phyloP scores from a whole-genome alignment of 1,140 invertebrate species.

The Drosophila yakuba region DNA sequence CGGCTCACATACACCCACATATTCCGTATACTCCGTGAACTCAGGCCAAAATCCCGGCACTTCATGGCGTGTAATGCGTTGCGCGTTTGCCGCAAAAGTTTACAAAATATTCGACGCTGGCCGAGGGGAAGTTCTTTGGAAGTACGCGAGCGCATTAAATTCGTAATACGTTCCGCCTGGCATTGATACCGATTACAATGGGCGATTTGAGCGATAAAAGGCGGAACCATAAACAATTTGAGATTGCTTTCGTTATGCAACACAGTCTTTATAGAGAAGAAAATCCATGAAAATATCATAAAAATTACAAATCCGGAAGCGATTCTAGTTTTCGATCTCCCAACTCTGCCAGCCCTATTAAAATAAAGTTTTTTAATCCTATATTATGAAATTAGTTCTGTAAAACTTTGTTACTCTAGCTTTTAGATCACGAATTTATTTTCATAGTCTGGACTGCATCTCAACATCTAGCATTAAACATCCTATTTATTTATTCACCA shows the following conservation, averaged over 20 bases:
- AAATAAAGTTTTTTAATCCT: background rate
- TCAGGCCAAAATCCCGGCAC: conserved; percentile 27
- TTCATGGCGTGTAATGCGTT: conserved; percentile 70
- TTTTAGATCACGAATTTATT: too few species aligned
- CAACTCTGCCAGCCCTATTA: background rate
- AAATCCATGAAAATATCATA: background rate
- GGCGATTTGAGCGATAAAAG: conserved; percentile 32
- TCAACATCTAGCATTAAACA: too few species aligned
- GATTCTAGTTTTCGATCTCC: background rate
- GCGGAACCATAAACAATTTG: conserved; percentile 30
- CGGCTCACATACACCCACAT: conserved; percentile 48
- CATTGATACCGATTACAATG: conserved; percentile 54
- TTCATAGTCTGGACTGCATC: too few species aligned
- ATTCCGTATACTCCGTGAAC: background rate
- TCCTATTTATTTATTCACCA: too few species aligned
- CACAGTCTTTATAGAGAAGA: background rate
- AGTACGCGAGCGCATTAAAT: conserved; percentile 79
- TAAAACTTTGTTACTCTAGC: background rate
- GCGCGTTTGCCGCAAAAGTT: conserved; percentile 69
- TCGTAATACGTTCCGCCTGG: conserved; percentile 77
- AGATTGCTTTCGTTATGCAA: conserved; percentile 7
- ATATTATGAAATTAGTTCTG: background rate
- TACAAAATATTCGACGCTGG: conserved; percentile 53
- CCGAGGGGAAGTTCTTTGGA: conserved; percentile 54
- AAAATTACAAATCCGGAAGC: conserved; percentile 5